Percentiles rank a stretch among this genome's conserved stretches.
These are phyloP conservation scores for Coluber constrictor DNA, from an alignment of 2,797 vertebrate genomes.

Conservation along the genomic window DNA sequence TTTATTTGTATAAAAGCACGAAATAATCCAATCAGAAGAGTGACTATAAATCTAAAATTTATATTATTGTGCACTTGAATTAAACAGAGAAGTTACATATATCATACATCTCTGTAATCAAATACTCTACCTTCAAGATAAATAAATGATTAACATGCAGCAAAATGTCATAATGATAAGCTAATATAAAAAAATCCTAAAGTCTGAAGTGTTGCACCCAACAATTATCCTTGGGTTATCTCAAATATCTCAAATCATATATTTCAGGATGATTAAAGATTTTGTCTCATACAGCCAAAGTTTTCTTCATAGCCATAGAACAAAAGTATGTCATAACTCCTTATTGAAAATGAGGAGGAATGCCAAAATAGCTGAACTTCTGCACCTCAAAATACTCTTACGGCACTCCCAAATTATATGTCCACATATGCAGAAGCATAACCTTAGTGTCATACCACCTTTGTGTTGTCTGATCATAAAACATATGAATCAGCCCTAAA, in stretches of 20 bases:
- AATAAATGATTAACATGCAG: background rate
- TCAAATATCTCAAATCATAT: background rate
- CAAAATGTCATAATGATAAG: background rate
- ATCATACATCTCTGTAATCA: background rate
- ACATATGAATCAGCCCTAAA: background rate
- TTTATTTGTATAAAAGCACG: background rate
- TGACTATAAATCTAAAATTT: background rate
- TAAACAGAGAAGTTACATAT: background rate
- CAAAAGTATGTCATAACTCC: background rate
- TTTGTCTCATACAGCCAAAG: background rate
- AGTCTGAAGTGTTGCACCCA: background rate
- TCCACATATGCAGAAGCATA: background rate
- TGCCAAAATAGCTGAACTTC: background rate
- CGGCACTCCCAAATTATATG: background rate
- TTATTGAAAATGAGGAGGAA: background rate
- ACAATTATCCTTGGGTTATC: background rate
- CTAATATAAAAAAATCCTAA: background rate
- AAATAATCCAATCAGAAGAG: background rate
- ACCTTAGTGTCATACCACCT: background rate
- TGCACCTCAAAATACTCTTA: background rate
- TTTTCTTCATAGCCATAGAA: background rate
- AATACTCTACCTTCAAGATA: background rate
- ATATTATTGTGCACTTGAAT: background rate
- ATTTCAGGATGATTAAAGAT: background rate
- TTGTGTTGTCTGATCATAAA: background rate